Evolutionary conservation across 2,888 invertebrate genomes (phyloP), one percentile per base, ranked within the genome.

Genomic region (Idaea straminata): DNA sequence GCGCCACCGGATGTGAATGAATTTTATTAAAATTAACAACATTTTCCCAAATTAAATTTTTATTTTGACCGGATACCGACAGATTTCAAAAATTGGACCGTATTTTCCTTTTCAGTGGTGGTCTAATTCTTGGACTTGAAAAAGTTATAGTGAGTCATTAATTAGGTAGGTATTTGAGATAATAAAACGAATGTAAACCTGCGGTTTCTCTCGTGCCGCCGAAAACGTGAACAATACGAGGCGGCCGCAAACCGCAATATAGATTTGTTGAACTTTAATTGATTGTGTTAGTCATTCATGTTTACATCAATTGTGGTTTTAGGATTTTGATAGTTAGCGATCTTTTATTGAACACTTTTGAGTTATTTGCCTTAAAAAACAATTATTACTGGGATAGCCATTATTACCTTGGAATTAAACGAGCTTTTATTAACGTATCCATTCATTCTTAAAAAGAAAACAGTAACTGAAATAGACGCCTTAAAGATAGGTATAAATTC

Each of bases 161-260:
- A 65, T 65, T 25, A 60, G 65, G 61, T 36, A 57, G 60, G n/a
- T 62, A 60, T 65, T 59, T 62, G 61, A 60, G 62, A 62, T 62
- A 16, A 65, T 65, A 61, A 65, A 65, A 62, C 62, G 57, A 25
- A 65, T 65, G 65, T 62, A 59, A 59, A 16, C 34, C 60, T 65
- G 65, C 7, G 65, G 65, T 62, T 65, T 62, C 62, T 47, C 47
- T 47, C 5, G 47, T 47, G 47, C 47, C 47, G 47, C 7, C 13
- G 47, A 62, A 15, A 64, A 62, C 63, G 64, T 64, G 62, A 64
- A 61, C 62, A 7, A 64, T 36, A n/a, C n/a, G 36, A 16, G 62
- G 62, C 57, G 47, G 47, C 47, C 10, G 10, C 47, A 47, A 10
- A 47, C 47, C 47, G 10, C 47, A 47, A 47, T 47, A 47, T 47